Evolutionary conservation across 2,888 invertebrate genomes (phyloP).

Genomic region (Meteorus cinctellus): DNA sequence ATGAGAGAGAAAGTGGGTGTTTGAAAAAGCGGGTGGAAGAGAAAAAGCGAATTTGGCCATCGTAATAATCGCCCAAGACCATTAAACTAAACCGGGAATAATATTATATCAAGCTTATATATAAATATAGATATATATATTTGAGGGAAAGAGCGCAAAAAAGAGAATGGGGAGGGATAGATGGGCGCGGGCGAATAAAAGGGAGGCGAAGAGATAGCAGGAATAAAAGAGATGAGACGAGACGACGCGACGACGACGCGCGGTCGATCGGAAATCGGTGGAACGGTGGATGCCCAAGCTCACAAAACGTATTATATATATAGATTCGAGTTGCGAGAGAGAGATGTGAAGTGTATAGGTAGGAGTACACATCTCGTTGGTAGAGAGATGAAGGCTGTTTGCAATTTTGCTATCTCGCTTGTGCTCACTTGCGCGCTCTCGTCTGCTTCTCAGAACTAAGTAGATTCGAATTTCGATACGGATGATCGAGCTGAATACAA

Average conservation of each 20-base stretch:
- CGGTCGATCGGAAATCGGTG: constrained; percentile 38
- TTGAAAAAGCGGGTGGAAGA: constrained; percentile 33
- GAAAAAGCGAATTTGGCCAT: constrained; percentile 58
- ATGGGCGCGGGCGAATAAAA: constrained; percentile 41
- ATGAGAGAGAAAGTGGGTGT: constrained; percentile 40
- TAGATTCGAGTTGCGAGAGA: constrained; percentile 41
- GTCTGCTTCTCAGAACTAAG: constrained; percentile 72
- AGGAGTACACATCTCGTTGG: constrained; percentile 25
- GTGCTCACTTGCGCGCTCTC: constrained; percentile 18
- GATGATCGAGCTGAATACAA: constrained; percentile 74
- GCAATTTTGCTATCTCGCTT: constrained; percentile 30
- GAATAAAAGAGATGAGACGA: constrained; percentile 44
- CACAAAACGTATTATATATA: constrained; percentile 2
- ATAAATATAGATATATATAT: constrained; percentile 50
- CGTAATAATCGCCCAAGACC: constrained; percentile 72
- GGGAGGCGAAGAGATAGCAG: constrained; percentile 41
- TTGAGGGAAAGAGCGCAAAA: constrained; percentile 41
- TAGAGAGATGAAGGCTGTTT: constrained; percentile 13
- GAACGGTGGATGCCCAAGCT: constrained; percentile 35
- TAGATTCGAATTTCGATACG: constrained; percentile 74
- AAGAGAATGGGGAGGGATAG: constrained; percentile 45
- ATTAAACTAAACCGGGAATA: constrained; percentile 74
- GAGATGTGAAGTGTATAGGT: constrained; percentile 31
- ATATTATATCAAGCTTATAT: constrained; percentile 72
- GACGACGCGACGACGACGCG: constrained; percentile 22